Conservation (phyloP, 2,113 vertebrate genomes). For the Labeo rohita region DNA sequence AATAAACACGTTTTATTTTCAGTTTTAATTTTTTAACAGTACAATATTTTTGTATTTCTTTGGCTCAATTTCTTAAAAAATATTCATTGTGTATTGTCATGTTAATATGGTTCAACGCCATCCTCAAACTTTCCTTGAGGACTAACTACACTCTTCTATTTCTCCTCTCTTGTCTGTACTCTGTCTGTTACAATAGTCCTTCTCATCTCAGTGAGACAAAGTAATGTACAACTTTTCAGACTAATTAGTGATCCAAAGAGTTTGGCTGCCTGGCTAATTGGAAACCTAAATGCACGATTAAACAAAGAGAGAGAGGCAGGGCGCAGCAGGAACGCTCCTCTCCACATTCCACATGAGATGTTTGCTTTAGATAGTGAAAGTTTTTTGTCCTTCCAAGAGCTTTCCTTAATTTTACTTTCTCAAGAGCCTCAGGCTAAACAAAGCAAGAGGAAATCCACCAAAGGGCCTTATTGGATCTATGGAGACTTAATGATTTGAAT, state of each 20-base stretch:
- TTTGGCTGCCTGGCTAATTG: constrained; percentile 78
- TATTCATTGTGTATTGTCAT: background rate
- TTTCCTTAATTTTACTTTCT: constrained; percentile 63
- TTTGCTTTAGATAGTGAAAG: constrained; percentile 64
- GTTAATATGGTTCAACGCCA: background rate
- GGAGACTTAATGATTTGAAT: background rate
- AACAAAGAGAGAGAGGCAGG: constrained; percentile 67
- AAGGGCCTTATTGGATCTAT: background rate
- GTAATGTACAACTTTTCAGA: constrained; percentile 70
- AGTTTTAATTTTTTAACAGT: background rate
- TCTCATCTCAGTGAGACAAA: constrained; percentile 44
- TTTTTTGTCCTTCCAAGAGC: constrained; percentile 41
- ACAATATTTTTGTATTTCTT: background rate
- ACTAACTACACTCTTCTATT: background rate
- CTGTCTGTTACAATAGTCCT: constrained; percentile 22
- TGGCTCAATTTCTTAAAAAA: background rate
- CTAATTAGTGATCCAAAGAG: constrained; percentile 75
- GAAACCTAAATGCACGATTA: constrained; percentile 70
- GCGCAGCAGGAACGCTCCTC: constrained; percentile 68
- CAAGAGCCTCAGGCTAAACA: background rate
- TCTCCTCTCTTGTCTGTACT: background rate
- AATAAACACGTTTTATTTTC: background rate
- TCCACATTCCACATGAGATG: constrained; percentile 68
- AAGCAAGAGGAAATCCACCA: background rate
- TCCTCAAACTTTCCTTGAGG: constrained; percentile 6